Evolutionary conservation across 2,888 invertebrate genomes (phyloP).

Genomic region (Serrognathus titanus): DNA sequence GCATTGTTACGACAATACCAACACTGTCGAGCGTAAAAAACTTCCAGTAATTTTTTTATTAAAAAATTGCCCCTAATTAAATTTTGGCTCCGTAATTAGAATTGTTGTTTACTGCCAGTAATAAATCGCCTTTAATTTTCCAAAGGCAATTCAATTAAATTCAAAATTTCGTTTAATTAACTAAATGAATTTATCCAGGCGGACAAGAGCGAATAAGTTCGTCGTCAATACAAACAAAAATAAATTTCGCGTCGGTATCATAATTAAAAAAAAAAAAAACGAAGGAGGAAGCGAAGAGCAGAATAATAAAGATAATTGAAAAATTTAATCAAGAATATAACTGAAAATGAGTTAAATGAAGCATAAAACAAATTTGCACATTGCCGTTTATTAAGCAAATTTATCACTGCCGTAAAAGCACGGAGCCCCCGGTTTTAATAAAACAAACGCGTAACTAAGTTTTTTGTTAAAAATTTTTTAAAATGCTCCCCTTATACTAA

Average conservation of each 20-base stretch:
- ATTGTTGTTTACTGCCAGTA: too few species aligned
- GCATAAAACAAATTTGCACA: constrained; percentile 13
- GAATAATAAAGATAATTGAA: constrained; percentile 15
- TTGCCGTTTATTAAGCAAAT: constrained; percentile 9
- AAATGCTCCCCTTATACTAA: neutral
- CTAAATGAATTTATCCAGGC: too few species aligned
- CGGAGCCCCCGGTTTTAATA: neutral
- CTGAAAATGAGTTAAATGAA: constrained; percentile 16
- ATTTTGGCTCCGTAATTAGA: too few species aligned
- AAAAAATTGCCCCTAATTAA: too few species aligned
- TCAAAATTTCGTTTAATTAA: too few species aligned
- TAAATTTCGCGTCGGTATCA: neutral
- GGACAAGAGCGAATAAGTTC: too few species aligned
- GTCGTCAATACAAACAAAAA: neutral
- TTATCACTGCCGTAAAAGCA: constrained; percentile 7
- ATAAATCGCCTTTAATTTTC: too few species aligned
- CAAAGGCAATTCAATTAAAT: too few species aligned
- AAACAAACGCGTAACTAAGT: neutral
- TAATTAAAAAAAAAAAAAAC: constrained; percentile 2
- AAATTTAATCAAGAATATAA: constrained; percentile 15
- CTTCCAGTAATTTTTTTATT: too few species aligned
- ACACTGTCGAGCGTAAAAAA: too few species aligned
- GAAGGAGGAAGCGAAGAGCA: neutral
- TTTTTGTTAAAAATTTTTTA: neutral
- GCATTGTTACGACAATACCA: too few species aligned